A percentile compares a stretch with the other conserved stretches of the same genome.
Evolutionary conservation across 2,797 vertebrate species (phyloP).

Genomic region (Hoplostethus atlanticus): DNA sequence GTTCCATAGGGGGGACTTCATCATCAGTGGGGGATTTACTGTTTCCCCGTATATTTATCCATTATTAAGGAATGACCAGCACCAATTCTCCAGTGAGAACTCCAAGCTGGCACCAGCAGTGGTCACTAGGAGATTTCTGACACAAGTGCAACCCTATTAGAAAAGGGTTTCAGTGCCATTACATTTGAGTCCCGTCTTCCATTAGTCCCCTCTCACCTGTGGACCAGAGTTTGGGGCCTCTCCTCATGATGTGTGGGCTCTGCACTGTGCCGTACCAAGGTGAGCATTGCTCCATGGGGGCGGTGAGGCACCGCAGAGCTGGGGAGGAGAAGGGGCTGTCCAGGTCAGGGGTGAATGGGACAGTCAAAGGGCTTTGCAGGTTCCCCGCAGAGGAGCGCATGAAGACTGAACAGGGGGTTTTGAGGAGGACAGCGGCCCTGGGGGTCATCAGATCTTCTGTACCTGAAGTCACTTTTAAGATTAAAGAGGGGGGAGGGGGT

Average conservation of each 20-base stretch:
- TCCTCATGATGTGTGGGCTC: slow-evolving; percentile 88
- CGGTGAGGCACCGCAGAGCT: slow-evolving; percentile 79
- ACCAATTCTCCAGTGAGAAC: no score
- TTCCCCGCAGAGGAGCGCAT: slow-evolving; percentile 81
- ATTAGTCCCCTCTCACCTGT: slow-evolving; percentile 82
- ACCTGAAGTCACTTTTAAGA: slow-evolving; percentile 66
- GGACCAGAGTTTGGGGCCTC: slow-evolving; percentile 93
- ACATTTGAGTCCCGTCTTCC: background rate
- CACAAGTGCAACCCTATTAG: no score
- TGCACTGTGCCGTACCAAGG: slow-evolving; percentile 86
- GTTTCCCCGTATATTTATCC: no score
- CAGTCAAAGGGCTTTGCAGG: slow-evolving; percentile 75
- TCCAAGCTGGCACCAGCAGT: no score
- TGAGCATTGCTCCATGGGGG: slow-evolving; percentile 82
- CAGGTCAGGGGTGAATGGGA: slow-evolving; percentile 85
- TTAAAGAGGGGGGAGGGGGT: background rate
- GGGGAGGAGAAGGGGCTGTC: slow-evolving; percentile 86
- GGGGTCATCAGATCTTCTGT: slow-evolving; percentile 85
- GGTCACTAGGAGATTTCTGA: no score
- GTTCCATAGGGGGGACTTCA: no score
- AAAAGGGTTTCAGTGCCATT: no score
- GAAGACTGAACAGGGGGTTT: slow-evolving; percentile 84
- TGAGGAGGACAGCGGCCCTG: slow-evolving; percentile 71
- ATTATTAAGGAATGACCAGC: no score
- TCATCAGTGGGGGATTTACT: no score